A percentile compares a stretch with the other conserved stretches of the same genome.
These are phyloP conservation scores for Halichondria panicea DNA, from an alignment of 37 sponge, comb jelly and placozoan genomes.

Conservation along the genomic window DNA sequence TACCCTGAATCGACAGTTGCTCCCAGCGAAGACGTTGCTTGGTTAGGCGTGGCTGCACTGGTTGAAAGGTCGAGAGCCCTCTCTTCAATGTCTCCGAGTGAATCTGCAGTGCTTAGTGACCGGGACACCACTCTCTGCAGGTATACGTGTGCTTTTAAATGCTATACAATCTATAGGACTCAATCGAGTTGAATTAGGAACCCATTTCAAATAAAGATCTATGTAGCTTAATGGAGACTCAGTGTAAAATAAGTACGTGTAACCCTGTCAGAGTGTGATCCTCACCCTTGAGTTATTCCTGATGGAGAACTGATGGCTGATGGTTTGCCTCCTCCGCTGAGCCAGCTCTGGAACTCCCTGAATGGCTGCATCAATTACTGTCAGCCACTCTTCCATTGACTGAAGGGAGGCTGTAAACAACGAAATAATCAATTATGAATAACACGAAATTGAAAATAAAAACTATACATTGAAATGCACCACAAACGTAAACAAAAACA, in stretches of 20 bases:
- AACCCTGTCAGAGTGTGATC: too few relatives aligned
- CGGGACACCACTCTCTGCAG: background rate
- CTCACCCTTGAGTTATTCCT: background rate
- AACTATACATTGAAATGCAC: too few relatives aligned
- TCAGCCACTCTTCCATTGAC: slow-evolving; percentile 86
- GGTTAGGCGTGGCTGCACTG: too few relatives aligned
- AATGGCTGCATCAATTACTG: slow-evolving; percentile 89
- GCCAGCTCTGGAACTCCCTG: slow-evolving; percentile 86
- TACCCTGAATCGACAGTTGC: too few relatives aligned
- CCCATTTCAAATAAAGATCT: background rate
- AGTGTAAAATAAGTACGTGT: too few relatives aligned
- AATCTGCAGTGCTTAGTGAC: too few relatives aligned
- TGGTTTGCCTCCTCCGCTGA: slow-evolving; percentile 36
- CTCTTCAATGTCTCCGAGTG: too few relatives aligned
- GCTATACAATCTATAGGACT: background rate
- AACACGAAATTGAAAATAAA: background rate
- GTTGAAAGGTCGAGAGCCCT: background rate
- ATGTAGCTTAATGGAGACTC: background rate
- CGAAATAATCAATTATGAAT: background rate
- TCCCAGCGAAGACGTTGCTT: too few relatives aligned
- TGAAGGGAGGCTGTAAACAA: slow-evolving; percentile 37
- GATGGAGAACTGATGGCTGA: slow-evolving; percentile 31
- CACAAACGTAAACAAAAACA: background rate
- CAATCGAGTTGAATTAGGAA: background rate
- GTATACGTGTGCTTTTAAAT: background rate